A percentile compares a stretch with the other conserved stretches of the same genome.
These are phyloP conservation scores for Diplosoma virens DNA, from an alignment of 23 tunicate genomes.

Conservation along the genomic window DNA sequence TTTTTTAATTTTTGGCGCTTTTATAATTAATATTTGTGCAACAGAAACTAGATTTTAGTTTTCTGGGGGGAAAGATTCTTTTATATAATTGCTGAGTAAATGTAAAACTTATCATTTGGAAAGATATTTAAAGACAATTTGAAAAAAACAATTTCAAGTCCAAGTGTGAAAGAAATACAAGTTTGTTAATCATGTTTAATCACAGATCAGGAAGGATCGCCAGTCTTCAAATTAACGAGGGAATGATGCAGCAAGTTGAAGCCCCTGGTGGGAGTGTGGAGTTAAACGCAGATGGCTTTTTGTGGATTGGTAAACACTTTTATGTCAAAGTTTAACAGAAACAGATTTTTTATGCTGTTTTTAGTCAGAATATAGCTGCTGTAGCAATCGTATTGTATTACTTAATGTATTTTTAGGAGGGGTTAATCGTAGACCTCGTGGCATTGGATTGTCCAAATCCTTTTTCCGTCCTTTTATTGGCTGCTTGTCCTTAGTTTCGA, in stretches of 20 bases:
- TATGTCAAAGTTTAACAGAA: neutral
- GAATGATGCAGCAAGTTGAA: neutral
- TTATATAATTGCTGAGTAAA: no score
- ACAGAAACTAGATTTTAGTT: no score
- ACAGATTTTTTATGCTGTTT: neutral
- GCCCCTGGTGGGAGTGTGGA: conserved; percentile 24
- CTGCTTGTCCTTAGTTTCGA: neutral
- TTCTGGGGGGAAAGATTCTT: no score
- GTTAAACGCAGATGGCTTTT: conserved; percentile 53
- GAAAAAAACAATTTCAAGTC: no score
- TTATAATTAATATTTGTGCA: no score
- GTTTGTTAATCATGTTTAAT: no score
- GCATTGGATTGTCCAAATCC: conserved; percentile 23
- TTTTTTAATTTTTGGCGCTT: no score
- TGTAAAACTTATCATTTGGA: no score
- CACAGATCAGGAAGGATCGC: conserved; percentile 33
- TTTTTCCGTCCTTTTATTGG: conserved; percentile 19
- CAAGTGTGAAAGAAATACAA: no score
- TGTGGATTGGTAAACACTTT: conserved; percentile 66
- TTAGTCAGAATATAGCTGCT: neutral
- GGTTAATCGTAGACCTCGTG: conserved; percentile 3
- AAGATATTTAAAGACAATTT: no score
- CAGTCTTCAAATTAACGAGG: conserved; percentile 46
- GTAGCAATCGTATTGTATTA: neutral
- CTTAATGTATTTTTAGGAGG: neutral